Conservation (phyloP, 2,113 vertebrate genomes). For the Melierax canorus region DNA sequence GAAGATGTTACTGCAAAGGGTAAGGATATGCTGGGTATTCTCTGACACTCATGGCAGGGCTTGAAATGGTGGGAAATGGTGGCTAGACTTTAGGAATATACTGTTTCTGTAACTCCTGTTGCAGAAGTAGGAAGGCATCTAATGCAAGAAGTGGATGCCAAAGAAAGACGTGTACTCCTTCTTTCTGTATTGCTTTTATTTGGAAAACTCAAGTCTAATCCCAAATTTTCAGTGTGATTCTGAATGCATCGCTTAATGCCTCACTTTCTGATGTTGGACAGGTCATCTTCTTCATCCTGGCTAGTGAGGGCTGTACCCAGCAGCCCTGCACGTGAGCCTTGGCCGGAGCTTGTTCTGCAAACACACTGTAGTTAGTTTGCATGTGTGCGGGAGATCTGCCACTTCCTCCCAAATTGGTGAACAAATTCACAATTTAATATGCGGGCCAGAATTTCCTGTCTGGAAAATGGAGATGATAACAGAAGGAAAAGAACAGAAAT, state of each 20-base stretch:
- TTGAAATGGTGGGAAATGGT: neutral
- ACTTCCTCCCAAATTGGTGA: neutral
- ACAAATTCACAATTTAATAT: neutral
- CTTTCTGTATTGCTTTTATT: neutral
- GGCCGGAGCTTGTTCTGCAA: neutral
- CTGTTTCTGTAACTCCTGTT: neutral
- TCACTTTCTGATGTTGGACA: neutral
- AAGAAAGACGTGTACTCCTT: neutral
- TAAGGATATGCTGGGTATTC: neutral
- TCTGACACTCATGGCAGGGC: neutral
- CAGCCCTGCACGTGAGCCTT: too few relatives aligned
- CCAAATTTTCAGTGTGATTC: neutral
- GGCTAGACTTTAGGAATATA: neutral
- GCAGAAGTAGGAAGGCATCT: neutral
- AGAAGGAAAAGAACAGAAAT: conserved; percentile 23
- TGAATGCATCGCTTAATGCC: neutral
- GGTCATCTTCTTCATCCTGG: neutral
- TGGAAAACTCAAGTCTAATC: neutral
- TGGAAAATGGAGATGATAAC: neutral
- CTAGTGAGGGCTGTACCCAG: neutral
- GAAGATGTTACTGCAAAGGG: neutral
- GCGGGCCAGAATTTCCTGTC: neutral
- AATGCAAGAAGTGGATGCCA: neutral
- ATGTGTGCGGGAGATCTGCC: neutral
- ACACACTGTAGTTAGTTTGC: accelerated